Conservation (phyloP, 35 echinoderm and acorn worm genomes). For the Holothuria glaberrima region DNA sequence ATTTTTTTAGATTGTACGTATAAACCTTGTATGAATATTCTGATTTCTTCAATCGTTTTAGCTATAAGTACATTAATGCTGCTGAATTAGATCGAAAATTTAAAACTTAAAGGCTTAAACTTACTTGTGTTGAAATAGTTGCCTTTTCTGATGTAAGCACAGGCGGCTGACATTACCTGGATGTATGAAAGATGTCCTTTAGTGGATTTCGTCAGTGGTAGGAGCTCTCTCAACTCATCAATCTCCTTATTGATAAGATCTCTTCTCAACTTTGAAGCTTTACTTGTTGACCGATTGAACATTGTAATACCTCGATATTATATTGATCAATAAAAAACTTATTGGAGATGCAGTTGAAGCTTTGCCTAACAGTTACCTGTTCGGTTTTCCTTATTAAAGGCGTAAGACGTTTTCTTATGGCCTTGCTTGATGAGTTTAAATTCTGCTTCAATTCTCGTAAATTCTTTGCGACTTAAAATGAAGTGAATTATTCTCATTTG, state of each 20-base stretch:
- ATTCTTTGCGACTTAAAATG: background rate
- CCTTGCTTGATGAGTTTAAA: background rate
- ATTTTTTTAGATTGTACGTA: too few relatives aligned
- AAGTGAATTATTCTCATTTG: too few relatives aligned
- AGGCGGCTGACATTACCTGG: slow-evolving; percentile 90
- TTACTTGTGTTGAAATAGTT: slow-evolving; percentile 84
- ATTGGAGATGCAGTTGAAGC: too few relatives aligned
- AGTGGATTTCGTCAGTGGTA: slow-evolving; percentile 73
- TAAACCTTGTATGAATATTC: too few relatives aligned
- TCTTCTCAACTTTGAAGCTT: slow-evolving; percentile 86
- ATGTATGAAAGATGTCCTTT: slow-evolving; percentile 85
- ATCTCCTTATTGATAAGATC: slow-evolving; percentile 98
- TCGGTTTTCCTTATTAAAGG: background rate
- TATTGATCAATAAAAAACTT: background rate
- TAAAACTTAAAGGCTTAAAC: background rate
- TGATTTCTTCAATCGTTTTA: too few relatives aligned
- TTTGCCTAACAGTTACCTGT: background rate
- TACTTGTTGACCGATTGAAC: slow-evolving; percentile 65
- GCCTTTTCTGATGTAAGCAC: slow-evolving; percentile 81
- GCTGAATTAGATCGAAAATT: too few relatives aligned
- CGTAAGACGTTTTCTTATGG: too few relatives aligned
- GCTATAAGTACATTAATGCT: too few relatives aligned
- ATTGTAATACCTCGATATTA: background rate
- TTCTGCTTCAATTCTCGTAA: background rate
- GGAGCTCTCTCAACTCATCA: slow-evolving; percentile 74